These are phyloP conservation scores for Drosophila eugracilis DNA, from an alignment of 1,140 invertebrate genomes.

Conservation along the genomic window DNA sequence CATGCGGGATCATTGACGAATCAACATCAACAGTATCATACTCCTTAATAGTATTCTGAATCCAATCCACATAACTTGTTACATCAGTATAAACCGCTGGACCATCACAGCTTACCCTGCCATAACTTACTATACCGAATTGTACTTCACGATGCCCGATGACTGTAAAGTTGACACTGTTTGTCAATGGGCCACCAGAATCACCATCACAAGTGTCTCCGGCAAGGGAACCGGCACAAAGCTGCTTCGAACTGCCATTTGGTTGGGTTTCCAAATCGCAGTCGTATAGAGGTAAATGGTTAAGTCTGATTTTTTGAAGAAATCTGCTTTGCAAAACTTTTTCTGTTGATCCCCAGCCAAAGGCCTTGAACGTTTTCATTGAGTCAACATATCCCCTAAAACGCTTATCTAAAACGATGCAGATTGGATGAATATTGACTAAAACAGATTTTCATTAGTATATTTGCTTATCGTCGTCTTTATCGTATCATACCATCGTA, in stretches of 20 bases:
- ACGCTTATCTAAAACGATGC: background rate
- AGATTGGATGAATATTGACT: background rate
- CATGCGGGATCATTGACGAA: too few species aligned
- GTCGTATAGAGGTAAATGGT: accelerated
- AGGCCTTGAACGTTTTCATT: accelerated
- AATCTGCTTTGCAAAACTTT: background rate
- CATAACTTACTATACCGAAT: constrained; percentile 4
- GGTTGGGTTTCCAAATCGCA: background rate
- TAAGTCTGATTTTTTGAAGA: background rate
- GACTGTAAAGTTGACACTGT: accelerated
- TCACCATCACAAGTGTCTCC: constrained; percentile 9
- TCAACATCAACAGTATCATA: background rate
- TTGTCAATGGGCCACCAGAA: constrained; percentile 16
- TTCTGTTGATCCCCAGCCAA: constrained; percentile 3
- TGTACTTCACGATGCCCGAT: background rate
- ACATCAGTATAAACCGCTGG: constrained; percentile 4
- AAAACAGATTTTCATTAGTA: too few species aligned
- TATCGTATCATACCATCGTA: background rate
- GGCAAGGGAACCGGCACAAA: background rate
- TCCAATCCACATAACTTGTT: constrained; percentile 9
- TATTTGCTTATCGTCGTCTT: too few species aligned
- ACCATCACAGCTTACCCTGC: background rate
- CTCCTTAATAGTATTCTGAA: background rate
- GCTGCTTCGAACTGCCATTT: background rate
- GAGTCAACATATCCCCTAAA: background rate